phyloP scores from a whole-genome alignment of 2,797 vertebrate genomes.

The Enteromius argenteus region DNA sequence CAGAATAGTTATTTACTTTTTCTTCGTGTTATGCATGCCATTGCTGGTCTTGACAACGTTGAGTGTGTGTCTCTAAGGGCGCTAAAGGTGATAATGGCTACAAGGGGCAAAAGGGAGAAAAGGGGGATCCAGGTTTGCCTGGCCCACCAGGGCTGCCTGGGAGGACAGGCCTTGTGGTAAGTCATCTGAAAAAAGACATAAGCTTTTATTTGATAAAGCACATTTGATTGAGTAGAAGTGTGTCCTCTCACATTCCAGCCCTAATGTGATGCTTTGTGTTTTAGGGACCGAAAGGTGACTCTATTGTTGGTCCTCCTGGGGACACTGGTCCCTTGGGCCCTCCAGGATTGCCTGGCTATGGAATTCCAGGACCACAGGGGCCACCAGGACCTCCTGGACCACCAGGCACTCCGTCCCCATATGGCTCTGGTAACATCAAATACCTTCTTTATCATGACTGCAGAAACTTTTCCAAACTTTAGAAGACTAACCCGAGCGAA shows the following conservation, averaged over 20 bases:
- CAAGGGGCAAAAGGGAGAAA: conserved; percentile 38
- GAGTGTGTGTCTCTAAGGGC: conserved; percentile 14
- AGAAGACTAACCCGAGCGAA: background rate
- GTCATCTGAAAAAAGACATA: conserved; percentile 58
- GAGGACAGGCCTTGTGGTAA: conserved; percentile 86
- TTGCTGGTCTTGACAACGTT: background rate
- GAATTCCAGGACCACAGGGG: conserved; percentile 84
- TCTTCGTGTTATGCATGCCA: background rate
- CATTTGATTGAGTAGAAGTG: background rate
- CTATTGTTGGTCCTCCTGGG: conserved; percentile 85
- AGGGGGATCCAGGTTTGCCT: conserved; percentile 39
- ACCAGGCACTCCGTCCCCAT: conserved; percentile 79
- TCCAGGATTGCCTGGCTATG: conserved; percentile 85
- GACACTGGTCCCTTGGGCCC: conserved; percentile 84
- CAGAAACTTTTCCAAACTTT: background rate
- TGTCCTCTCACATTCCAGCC: background rate
- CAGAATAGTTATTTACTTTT: background rate
- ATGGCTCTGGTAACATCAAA: conserved; percentile 77
- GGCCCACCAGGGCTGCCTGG: conserved; percentile 80
- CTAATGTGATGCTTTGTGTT: background rate
- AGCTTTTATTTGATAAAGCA: background rate
- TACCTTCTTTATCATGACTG: background rate
- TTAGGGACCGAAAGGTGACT: conserved; percentile 92
- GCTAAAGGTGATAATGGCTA: conserved; percentile 34
- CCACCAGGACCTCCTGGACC: conserved; percentile 87